Evolutionary conservation across 1,140 invertebrate genomes (phyloP).

Genomic region (Sogatella furcifera): DNA sequence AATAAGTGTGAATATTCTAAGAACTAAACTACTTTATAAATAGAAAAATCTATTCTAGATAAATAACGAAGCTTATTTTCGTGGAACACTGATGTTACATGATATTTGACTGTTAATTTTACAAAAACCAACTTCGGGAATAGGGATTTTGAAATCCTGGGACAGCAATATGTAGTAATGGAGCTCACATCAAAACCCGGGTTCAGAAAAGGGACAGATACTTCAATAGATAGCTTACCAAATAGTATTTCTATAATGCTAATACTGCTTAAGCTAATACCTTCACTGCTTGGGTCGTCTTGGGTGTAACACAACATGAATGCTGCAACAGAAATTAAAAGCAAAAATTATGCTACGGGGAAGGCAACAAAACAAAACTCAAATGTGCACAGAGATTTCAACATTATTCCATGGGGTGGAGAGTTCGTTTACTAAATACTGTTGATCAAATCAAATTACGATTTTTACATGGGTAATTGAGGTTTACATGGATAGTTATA

Average conservation of each 20-base stretch:
- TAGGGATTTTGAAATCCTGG: neutral
- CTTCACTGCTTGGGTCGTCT: constrained; percentile 78
- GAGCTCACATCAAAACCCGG: neutral
- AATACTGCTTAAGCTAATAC: constrained; percentile 44
- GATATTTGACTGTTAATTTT: neutral
- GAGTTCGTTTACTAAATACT: too few relatives aligned
- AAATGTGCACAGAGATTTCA: too few relatives aligned
- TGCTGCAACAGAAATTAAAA: constrained; percentile 57
- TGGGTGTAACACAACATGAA: constrained; percentile 88
- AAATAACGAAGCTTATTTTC: neutral
- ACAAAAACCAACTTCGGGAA: neutral
- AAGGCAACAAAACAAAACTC: too few relatives aligned
- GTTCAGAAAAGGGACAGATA: too few relatives aligned
- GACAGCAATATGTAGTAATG: neutral
- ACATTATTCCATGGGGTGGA: too few relatives aligned
- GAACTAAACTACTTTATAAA: neutral
- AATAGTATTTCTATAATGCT: constrained; percentile 29
- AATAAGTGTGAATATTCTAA: constrained; percentile 3
- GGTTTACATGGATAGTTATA: too few relatives aligned
- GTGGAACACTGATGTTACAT: neutral
- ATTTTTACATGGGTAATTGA: too few relatives aligned
- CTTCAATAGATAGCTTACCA: constrained; percentile 22
- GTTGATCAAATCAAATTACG: too few relatives aligned
- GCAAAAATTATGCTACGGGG: too few relatives aligned
- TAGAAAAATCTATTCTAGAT: neutral